Evolutionary conservation across 2,797 vertebrate genomes (phyloP).

Genomic region (Falco naumanni): DNA sequence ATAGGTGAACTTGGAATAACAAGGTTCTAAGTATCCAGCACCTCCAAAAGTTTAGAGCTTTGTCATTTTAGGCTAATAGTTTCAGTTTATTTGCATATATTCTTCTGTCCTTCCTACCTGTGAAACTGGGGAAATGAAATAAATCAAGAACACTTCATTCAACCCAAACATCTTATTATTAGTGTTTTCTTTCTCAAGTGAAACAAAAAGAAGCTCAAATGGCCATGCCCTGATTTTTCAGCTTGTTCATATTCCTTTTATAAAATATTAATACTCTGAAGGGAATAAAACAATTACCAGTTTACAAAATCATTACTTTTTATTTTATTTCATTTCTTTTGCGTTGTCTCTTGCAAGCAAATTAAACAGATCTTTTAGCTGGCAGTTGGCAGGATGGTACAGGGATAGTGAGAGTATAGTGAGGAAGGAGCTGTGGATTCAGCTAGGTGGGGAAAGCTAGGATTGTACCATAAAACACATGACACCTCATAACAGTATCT

Average conservation of each 20-base stretch:
- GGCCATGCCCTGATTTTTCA: background rate
- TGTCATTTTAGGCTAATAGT: background rate
- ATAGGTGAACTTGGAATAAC: background rate
- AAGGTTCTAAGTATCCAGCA: background rate
- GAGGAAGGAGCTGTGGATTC: background rate
- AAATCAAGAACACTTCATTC: background rate
- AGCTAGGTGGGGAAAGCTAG: background rate
- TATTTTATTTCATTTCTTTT: constrained; percentile 27
- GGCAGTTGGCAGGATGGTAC: background rate
- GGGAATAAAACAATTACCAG: constrained; percentile 10
- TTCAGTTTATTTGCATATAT: background rate
- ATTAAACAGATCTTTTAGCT: constrained; percentile 41
- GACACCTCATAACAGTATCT: background rate
- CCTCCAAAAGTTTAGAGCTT: background rate
- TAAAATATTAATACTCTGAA: background rate
- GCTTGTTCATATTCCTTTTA: background rate
- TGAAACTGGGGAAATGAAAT: background rate
- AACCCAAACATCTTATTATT: background rate
- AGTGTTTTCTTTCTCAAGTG: background rate
- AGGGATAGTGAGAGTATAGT: background rate
- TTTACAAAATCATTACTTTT: constrained; percentile 29
- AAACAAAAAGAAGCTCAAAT: background rate
- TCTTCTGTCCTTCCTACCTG: background rate
- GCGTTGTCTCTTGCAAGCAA: background rate
- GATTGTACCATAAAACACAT: background rate